Conservation (phyloP, 2,113 vertebrate genomes). For the Corythoichthys haematopterus region DNA sequence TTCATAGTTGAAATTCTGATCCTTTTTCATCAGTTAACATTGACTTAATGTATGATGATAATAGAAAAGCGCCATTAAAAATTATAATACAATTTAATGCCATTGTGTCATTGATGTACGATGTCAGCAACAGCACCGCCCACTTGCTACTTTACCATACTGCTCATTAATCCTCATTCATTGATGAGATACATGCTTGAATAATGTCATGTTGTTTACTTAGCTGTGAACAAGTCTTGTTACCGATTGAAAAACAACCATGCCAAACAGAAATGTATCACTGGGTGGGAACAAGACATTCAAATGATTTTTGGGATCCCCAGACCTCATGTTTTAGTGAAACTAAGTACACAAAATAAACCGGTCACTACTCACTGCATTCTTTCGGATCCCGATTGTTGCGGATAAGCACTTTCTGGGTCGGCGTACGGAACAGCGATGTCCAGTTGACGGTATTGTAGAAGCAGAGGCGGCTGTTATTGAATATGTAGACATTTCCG, state of each 20-base stretch:
- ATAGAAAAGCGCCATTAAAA: not conserved
- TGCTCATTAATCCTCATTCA: not conserved
- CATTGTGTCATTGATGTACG: not conserved
- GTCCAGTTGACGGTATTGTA: slow-evolving; percentile 99
- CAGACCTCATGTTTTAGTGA: not conserved
- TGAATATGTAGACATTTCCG: slow-evolving; percentile 94
- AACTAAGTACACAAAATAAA: not conserved
- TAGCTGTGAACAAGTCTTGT: not conserved
- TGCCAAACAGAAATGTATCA: not conserved
- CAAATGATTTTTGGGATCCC: not conserved
- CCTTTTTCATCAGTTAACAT: not conserved
- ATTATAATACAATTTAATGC: not conserved
- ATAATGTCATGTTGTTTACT: not conserved
- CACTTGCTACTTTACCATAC: not conserved
- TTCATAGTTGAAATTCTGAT: not conserved
- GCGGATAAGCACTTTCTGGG: slow-evolving; percentile 86
- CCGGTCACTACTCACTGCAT: slow-evolving; percentile 81
- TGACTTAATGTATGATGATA: not conserved
- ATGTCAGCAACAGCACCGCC: not conserved
- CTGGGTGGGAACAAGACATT: not conserved
- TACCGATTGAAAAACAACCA: not conserved
- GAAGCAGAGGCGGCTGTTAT: slow-evolving; percentile 94
- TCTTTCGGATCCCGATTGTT: slow-evolving; percentile 86
- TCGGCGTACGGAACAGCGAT: slow-evolving; percentile 84
- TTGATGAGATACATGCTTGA: not conserved